Evolutionary conservation across 1,140 invertebrate species (phyloP), one percentile per base, ranked within the genome.

Genomic region (Scaptodrosophila lebanonensis): DNA sequence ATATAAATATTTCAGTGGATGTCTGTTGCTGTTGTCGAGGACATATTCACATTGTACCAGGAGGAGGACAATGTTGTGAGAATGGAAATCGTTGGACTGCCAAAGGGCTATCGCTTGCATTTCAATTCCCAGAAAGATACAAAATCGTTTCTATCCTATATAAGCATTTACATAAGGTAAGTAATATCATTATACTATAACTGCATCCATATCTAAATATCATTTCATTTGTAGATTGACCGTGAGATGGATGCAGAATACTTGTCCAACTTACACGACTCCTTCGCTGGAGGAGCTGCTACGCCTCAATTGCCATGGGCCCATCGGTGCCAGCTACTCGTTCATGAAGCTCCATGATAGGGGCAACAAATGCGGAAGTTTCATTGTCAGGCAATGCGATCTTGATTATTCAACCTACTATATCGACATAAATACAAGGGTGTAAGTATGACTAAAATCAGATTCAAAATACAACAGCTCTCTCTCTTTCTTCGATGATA

Each of bases 181-280:
- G 33, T 45, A 22, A 33, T 12, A n/a, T 18, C 8, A 53, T 16
- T 4, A 27, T 7, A 15, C 7, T 30, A 1, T 32, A 13, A 11
- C 6, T 50, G n/a, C 13, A 4, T 9, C 15, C 20, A 2, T 16
- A 13, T 7, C 13, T 30, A 29, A 27, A 8, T 20, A 36, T 1
- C n/a, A n/a, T 42, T 44, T 4, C 16, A 22, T 32, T 69, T 77
- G 8, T 57, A 91, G 95, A 67, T 88, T 97, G 40, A 92, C 92
- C 50, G 91, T 93, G 15, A 96, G 95, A 88, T 97, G 95, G 95
- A 96, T 92, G 17, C 95, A 95, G 79, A 95, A 97, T 88, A 88
- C 97, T 33, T 97, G 95, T 82, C 91, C 91, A 82, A 92, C 95
- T 61, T 89, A 95, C 30, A 86, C 89, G 43, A 94, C 94, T 2